Evolutionary conservation across 2,797 vertebrate species (phyloP).

Genomic region (Picus viridis): DNA sequence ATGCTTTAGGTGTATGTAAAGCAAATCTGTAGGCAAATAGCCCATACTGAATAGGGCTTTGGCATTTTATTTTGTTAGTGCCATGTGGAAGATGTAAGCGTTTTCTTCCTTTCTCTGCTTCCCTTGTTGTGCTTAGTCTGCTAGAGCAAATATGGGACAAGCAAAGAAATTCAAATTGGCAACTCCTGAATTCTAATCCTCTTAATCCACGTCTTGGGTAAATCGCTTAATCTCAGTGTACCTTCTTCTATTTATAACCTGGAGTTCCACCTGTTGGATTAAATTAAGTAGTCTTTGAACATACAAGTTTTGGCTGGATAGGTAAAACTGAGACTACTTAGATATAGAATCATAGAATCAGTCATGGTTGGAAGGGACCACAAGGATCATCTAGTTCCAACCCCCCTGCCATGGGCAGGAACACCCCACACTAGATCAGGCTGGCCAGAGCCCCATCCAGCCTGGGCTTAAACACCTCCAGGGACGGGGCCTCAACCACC

Average conservation of each 20-base stretch:
- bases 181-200: slow-evolving; percentile 27
- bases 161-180: slow-evolving; percentile 9
- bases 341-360: too few relatives aligned
- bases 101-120: background rate
- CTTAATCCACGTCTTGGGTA: background rate
- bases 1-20: background rate
- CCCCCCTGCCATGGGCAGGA: too few relatives aligned
- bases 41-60: background rate
- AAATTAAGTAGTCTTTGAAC: background rate
- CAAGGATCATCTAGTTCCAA: too few relatives aligned
- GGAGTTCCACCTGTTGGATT: slow-evolving; percentile 20
- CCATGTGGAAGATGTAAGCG: background rate
- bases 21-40: background rate
- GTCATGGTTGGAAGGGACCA: too few relatives aligned
- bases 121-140: background rate
- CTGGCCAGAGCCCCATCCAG: too few relatives aligned
- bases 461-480: too few relatives aligned
- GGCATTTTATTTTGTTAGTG: background rate
- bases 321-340: background rate
- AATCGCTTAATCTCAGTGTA: slow-evolving; percentile 40
- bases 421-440: too few relatives aligned
- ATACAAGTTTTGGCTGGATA: background rate
- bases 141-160: background rate
- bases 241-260: slow-evolving; percentile 56
- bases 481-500: too few relatives aligned